phyloP scores from a whole-genome alignment of 2,888 invertebrate species.

The Diadromus collaris region DNA sequence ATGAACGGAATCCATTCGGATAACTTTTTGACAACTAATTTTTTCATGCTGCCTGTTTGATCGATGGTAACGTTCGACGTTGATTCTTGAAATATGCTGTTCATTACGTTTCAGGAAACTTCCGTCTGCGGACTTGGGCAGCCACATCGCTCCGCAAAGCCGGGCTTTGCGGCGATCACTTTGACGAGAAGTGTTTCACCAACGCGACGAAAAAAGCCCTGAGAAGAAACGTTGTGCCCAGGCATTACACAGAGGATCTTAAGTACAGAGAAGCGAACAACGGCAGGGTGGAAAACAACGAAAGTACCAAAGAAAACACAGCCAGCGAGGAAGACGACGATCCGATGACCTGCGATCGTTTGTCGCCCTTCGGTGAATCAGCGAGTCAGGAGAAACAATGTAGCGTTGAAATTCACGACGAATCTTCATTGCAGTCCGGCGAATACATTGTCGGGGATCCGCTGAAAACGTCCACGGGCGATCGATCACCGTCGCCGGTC shows the following conservation, averaged over 20 bases:
- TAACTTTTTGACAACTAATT: too few species aligned
- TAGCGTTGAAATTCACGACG: not conserved
- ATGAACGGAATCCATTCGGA: too few species aligned
- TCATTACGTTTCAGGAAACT: conserved; percentile 42
- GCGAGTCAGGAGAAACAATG: not conserved
- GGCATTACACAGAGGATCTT: conserved; percentile 54
- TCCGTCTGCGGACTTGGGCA: conserved; percentile 55
- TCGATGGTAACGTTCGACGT: not conserved
- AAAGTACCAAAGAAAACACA: not conserved
- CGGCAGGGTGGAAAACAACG: conserved; percentile 2
- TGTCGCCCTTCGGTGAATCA: not conserved
- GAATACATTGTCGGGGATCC: conserved; percentile 4
- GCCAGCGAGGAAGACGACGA: conserved; percentile 15
- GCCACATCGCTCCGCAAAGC: conserved; percentile 56
- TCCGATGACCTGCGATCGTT: conserved; percentile 14
- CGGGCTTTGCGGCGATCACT: conserved; percentile 54
- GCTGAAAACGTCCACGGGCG: not conserved
- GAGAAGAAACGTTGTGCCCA: conserved; percentile 55
- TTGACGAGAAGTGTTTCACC: conserved; percentile 52
- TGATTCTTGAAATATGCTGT: not conserved
- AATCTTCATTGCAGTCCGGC: not conserved
- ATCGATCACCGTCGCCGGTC: conserved; percentile 45
- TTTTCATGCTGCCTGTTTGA: too few species aligned
- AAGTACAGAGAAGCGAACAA: conserved; percentile 25
- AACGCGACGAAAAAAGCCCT: conserved; percentile 40